Evolutionary conservation across 2,888 invertebrate species (phyloP), one percentile per base, ranked within the genome.

Genomic region (Scaptomyza cyrtandrae): DNA sequence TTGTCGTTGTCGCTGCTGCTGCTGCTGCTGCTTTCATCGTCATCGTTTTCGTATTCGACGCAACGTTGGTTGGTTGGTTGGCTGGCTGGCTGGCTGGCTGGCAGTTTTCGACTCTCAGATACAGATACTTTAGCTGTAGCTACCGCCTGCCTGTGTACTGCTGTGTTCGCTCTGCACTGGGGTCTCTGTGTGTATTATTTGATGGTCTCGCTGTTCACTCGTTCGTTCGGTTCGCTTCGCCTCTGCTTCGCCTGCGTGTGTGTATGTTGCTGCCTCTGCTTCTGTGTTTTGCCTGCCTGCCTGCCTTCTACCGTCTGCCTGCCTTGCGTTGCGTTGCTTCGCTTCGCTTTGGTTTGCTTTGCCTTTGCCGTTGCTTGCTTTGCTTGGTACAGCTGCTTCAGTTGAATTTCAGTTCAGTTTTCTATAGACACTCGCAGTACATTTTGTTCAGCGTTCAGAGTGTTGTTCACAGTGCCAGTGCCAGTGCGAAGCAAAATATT

Each of bases 391-490:
- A 85, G 85, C 85, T 89, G 85, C 85, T 88, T 88, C 85, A 85
- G 85, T 88, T 84, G 78, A 89, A 89, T 85, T 83, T 85, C 89
- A 85, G 85, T 85, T 85, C 89, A 88, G 89, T 83, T 86, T 88
- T 84, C 89, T 85, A 85, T 85, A 82, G 86, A 69, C 79, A 73
- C 70, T 84, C 80, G 75, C 87, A 88, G 89, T 86, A 87, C 83
- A 79, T 82, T 84, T 84, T 73, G 83, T 87, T 83, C 82, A 81
- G 75, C 79, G 83, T 71, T 76, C 74, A 77, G 75, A 68, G 75
- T 78, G 72, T 61, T 64, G 49, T 74, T 75, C 77, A 41, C 41
- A 67, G 78, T 72, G 50, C 54, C 78, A 70, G 71, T 69, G 45
- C 66, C 29, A 29, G 80, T 71, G 56, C 80, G 57, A 76, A 75